These are phyloP conservation scores for Ceuthmochares aereus DNA, from an alignment of 2,113 vertebrate species.

Conservation along the genomic window DNA sequence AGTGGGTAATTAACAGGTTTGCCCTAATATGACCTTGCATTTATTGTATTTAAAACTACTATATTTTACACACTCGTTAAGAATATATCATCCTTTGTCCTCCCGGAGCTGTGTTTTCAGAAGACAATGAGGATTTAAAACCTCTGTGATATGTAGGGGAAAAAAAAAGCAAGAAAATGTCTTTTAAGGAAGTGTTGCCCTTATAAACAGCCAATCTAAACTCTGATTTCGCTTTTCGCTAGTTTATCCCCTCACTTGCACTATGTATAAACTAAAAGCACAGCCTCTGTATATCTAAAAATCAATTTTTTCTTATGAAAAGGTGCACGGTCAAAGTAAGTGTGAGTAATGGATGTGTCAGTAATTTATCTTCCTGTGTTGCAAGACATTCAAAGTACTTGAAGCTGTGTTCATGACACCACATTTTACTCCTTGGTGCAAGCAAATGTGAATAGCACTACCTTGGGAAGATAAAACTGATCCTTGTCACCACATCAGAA, in stretches of 20 bases:
- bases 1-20: constrained; percentile 91
- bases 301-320: not conserved
- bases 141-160: not conserved
- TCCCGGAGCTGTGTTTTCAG: not conserved
- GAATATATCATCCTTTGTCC: constrained; percentile 49
- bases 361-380: not conserved
- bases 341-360: not conserved
- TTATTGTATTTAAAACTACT: constrained; percentile 68
- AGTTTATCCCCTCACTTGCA: not conserved
- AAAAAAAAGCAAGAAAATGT: not conserved
- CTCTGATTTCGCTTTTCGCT: not conserved
- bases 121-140: constrained; percentile 18
- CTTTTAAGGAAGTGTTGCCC: not conserved
- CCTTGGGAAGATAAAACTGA: not conserved
- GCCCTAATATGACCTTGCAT: constrained; percentile 81
- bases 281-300: not conserved
- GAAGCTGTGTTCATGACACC: not conserved
- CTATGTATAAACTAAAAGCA: not conserved
- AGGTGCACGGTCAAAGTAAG: not conserved
- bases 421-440: not conserved
- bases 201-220: constrained; percentile 18
- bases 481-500: not conserved
- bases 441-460: not conserved
- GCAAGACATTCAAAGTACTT: not conserved
- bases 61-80: constrained; percentile 16